Percentiles rank a stretch among this genome's conserved stretches.
Conservation (phyloP, 2,797 vertebrate species). For the Sebastes matsubarae region DNA sequence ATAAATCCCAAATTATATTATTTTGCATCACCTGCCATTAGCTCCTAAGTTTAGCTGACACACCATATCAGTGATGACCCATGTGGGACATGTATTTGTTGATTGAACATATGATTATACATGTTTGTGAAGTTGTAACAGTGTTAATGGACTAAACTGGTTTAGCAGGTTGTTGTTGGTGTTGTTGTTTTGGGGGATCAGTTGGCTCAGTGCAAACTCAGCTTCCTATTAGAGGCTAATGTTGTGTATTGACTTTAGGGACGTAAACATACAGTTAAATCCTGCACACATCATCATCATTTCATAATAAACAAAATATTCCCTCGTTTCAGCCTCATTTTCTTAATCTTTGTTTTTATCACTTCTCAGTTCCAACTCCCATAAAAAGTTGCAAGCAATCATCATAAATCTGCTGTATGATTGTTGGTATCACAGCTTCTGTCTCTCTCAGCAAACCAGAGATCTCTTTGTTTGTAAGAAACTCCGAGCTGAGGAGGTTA, state of each 20-base stretch:
- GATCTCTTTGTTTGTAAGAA: neutral
- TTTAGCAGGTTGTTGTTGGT: neutral
- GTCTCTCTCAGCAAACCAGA: neutral
- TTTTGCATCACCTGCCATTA: too few relatives aligned
- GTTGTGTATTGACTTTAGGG: neutral
- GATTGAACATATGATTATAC: neutral
- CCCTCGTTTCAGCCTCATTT: neutral
- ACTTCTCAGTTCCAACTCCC: neutral
- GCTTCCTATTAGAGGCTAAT: neutral
- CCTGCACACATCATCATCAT: neutral
- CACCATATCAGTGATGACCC: neutral
- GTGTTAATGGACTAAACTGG: neutral
- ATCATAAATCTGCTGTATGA: neutral
- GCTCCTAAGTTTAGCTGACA: neutral
- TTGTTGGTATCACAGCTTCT: neutral
- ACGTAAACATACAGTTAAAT: neutral
- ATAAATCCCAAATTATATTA: neutral
- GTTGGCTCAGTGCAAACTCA: conserved; percentile 2
- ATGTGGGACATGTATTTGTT: too few relatives aligned
- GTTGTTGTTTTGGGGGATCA: neutral
- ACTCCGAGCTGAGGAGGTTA: neutral
- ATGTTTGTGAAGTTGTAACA: neutral
- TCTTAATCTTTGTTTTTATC: neutral
- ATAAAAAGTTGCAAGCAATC: neutral
- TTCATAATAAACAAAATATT: neutral